Conservation (phyloP, 2,888 invertebrate species). For the Anorthoa munda region DNA sequence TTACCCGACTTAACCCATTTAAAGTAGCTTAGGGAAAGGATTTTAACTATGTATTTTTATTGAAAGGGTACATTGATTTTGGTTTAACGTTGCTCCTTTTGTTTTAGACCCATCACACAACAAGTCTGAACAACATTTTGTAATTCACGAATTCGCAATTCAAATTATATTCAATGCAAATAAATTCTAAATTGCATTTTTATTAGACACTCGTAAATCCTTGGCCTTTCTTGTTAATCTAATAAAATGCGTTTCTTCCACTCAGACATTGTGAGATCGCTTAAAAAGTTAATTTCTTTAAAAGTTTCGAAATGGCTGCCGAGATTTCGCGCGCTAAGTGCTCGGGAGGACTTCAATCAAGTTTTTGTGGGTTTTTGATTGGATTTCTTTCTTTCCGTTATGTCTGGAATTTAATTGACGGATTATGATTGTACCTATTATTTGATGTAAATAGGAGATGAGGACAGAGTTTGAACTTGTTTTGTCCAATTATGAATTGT, state of each 20-base stretch:
- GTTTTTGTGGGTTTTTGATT: constrained; percentile 47
- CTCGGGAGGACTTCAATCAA: constrained; percentile 37
- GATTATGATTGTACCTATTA: constrained; percentile 55
- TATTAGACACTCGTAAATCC: constrained; percentile 71
- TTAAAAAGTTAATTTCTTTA: constrained; percentile 69
- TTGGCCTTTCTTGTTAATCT: constrained; percentile 62
- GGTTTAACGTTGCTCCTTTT: not conserved
- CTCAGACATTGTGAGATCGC: constrained; percentile 58
- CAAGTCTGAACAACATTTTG: not conserved
- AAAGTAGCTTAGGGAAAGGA: not conserved
- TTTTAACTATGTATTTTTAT: constrained; percentile 2
- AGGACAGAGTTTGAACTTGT: constrained; percentile 17
- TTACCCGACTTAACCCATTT: constrained; percentile 9
- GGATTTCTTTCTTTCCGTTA: constrained; percentile 39
- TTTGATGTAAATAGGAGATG: constrained; percentile 13
- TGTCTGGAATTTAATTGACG: constrained; percentile 28
- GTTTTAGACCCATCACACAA: not conserved
- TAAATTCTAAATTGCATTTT: constrained; percentile 68
- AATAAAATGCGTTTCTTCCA: constrained; percentile 70
- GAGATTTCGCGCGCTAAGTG: constrained; percentile 45
- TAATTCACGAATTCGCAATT: not conserved
- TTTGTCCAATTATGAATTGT: not conserved
- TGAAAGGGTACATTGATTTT: not conserved
- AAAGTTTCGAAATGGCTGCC: constrained; percentile 51
- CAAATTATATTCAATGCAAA: too few relatives aligned